These are phyloP conservation scores for Distichodus sexfasciatus DNA, from an alignment of 2,797 vertebrate species.

Conservation along the genomic window DNA sequence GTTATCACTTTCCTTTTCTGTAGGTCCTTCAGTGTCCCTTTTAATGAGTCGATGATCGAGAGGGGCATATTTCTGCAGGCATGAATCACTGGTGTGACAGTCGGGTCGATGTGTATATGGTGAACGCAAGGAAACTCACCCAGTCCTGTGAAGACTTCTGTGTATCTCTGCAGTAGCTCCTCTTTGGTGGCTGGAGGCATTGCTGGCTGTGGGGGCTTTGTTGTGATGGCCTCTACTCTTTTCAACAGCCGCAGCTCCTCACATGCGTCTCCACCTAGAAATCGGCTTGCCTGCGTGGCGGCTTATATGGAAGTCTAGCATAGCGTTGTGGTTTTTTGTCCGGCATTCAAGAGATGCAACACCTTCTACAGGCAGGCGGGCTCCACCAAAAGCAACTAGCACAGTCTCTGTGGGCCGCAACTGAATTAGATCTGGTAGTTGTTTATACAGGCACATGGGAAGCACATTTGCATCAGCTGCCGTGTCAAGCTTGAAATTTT, in stretches of 20 bases:
- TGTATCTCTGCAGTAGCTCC: neutral
- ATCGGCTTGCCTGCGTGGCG: neutral
- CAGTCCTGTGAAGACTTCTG: constrained; percentile 12
- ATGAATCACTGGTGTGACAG: neutral
- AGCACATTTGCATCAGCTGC: constrained; percentile 25
- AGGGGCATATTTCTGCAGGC: constrained; percentile 1
- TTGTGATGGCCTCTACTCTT: neutral
- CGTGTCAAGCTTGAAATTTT: constrained; percentile 25
- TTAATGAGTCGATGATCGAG: neutral
- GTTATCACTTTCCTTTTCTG: neutral
- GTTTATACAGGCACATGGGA: neutral
- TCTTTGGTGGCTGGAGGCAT: constrained; percentile 12
- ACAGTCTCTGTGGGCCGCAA: neutral
- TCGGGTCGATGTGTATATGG: constrained; percentile 22
- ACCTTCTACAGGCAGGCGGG: neutral
- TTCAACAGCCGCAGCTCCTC: constrained; percentile 18
- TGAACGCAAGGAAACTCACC: constrained; percentile 13
- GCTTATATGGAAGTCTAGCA: constrained; percentile 9
- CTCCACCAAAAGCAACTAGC: neutral
- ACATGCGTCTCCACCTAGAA: constrained; percentile 22
- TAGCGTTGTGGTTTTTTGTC: neutral
- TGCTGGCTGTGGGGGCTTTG: neutral
- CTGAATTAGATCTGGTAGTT: neutral
- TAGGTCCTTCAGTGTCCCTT: neutral
- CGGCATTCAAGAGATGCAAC: constrained; percentile 1